Conservation (phyloP, 2,888 invertebrate genomes). For the Nudaria mundana region DNA sequence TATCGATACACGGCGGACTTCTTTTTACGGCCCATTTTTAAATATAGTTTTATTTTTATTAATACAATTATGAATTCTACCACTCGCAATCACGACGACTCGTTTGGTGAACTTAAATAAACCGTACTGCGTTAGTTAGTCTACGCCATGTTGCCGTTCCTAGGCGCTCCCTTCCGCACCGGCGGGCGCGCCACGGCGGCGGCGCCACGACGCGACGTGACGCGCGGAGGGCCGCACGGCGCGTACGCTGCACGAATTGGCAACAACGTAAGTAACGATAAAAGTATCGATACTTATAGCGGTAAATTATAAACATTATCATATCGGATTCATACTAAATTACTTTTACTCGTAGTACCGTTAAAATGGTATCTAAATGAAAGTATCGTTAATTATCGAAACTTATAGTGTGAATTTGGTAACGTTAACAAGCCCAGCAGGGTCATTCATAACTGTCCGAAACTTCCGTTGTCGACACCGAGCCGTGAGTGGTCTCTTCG, state of each 20-base stretch:
- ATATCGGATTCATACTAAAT: not conserved
- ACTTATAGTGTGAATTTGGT: no score
- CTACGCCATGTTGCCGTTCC: no score
- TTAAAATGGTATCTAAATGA: not conserved
- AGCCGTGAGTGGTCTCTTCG: no score
- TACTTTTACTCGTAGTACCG: not conserved
- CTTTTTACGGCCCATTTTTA: not conserved
- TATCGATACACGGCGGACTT: not conserved
- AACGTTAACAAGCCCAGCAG: no score
- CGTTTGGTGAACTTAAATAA: not conserved
- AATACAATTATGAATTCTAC: not conserved
- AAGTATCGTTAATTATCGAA: not conserved
- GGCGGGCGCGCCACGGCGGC: not conserved
- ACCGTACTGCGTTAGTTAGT: no score
- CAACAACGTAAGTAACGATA: not conserved
- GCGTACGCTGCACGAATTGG: not conserved
- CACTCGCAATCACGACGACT: not conserved
- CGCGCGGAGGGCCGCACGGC: no score
- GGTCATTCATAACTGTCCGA: no score
- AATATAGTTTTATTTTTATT: not conserved
- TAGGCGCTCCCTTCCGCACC: not conserved
- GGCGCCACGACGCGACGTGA: no score
- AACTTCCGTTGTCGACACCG: no score
- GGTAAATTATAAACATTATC: not conserved
- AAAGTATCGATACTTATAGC: not conserved